A percentile compares a stretch with the other conserved stretches of the same genome.
phyloP scores from a whole-genome alignment of 2,113 vertebrate genomes.

The Eurypyga helias region DNA sequence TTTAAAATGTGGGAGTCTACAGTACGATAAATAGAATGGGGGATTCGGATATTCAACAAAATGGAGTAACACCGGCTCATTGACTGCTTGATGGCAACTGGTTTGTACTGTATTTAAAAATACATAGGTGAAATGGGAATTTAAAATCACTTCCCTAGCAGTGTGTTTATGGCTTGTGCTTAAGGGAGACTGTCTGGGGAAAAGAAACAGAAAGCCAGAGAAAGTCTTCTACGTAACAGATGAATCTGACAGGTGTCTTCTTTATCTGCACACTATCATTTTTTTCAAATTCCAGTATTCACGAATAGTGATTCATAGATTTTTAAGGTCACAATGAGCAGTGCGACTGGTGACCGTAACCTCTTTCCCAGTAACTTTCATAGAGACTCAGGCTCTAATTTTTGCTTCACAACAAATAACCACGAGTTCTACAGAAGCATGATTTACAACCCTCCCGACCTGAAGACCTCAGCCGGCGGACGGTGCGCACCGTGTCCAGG shows the following conservation, averaged over 20 bases:
- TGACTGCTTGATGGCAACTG: neutral
- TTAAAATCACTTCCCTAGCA: neutral
- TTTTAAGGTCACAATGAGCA: neutral
- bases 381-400: neutral
- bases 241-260: neutral
- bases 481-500: neutral
- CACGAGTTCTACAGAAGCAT: neutral
- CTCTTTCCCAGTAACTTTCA: neutral
- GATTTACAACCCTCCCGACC: neutral
- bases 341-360: neutral
- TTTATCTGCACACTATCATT: accelerated
- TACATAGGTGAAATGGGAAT: neutral
- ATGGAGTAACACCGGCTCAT: neutral
- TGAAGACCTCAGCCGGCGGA: neutral
- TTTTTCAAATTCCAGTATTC: neutral
- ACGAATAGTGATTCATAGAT: neutral
- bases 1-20: neutral
- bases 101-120: neutral
- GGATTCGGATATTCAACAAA: neutral
- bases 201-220: neutral
- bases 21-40: neutral
- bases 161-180: neutral
- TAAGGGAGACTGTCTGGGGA: neutral
- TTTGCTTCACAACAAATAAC: neutral
- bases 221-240: neutral